Base-by-base conservation (phyloP, 1,140 invertebrate species). In the Sitodiplosis mosellana region DNA sequence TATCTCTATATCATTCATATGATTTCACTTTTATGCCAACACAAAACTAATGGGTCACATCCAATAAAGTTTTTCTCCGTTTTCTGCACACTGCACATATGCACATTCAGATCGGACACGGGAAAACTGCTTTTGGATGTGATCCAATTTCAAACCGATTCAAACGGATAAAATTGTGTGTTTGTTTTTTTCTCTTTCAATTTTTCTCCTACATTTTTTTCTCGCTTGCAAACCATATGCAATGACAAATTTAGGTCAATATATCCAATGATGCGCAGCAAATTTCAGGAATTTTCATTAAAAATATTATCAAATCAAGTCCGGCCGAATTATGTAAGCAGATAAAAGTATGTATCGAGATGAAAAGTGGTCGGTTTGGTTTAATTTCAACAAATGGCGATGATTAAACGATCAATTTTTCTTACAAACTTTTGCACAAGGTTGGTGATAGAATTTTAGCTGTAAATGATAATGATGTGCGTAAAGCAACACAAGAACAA, bases 231-330 rank as follows among this genome's bases (percentile, higher is more conserved):
- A 19, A 19, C 15, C 18, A 19, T 3, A 19, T 19, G 19, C 11
- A 43, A 20, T 17, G 15, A 43, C 8, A 18, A 17, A 43, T 19
- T 43, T 12, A 43, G 15, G 18, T 11, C 17, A 43, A 15, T 20
- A 27, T 27, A 27, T 27, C 27, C 27, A 27, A 27, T 27, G 27
- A 27, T 27, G 27, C 27, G 10, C 27, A 27, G 27, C 44, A 64
- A 69, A 70, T 95, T 50, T 83, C 89, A 43, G 94, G 94, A 14
- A 97, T 98, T 57, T 98, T 98, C 64, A 93, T 99, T 54, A 98
- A 98, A 67, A 91, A 94, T 64, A 92, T 99, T 8, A 73, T 96
- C 33, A 77, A 85, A 2, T 80, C 91, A 51, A 96, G 90, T 72
- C 92, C 93, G n/a, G 94, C 93, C 5, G 90, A 89, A 36, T 73